Conservation (phyloP, 37 sponge, comb jelly and placozoan species). For the Ephydatia muelleri region DNA sequence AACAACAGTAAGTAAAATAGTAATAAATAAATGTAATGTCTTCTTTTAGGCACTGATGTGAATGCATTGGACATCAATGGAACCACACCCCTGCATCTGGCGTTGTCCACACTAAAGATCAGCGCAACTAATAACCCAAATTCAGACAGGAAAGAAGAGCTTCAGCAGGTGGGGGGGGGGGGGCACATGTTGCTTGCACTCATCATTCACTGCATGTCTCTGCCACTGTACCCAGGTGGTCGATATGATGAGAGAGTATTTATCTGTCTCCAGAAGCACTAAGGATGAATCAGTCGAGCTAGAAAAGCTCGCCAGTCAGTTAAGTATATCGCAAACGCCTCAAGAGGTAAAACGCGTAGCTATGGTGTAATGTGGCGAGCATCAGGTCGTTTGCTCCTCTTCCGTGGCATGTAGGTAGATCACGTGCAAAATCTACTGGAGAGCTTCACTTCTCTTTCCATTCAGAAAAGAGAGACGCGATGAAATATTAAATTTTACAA, state of each 20-base stretch:
- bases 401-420: slow-evolving; percentile 47
- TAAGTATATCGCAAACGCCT: slow-evolving; percentile 59
- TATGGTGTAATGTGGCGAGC: not conserved
- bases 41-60: slow-evolving; percentile 56
- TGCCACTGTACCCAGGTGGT: slow-evolving; percentile 23
- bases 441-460: slow-evolving; percentile 54
- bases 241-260: slow-evolving; percentile 65
- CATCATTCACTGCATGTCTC: not conserved
- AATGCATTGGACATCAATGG: slow-evolving; percentile 44
- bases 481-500: not conserved
- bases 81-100: slow-evolving; percentile 69
- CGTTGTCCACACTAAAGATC: slow-evolving; percentile 55
- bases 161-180: slow-evolving; percentile 9
- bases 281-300: slow-evolving; percentile 49
- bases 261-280: slow-evolving; percentile 22
- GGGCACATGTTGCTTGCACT: not conserved
- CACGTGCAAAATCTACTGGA: slow-evolving; percentile 55
- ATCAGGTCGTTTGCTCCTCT: not conserved
- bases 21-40: not conserved
- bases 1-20: not conserved
- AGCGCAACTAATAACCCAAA: not conserved
- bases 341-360: slow-evolving; percentile 36
- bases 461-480: slow-evolving; percentile 38
- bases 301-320: slow-evolving; percentile 55
- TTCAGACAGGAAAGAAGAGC: slow-evolving; percentile 1